Base-by-base conservation (phyloP, 2,113 vertebrate genomes). In the Myxocyprinus asiaticus region DNA sequence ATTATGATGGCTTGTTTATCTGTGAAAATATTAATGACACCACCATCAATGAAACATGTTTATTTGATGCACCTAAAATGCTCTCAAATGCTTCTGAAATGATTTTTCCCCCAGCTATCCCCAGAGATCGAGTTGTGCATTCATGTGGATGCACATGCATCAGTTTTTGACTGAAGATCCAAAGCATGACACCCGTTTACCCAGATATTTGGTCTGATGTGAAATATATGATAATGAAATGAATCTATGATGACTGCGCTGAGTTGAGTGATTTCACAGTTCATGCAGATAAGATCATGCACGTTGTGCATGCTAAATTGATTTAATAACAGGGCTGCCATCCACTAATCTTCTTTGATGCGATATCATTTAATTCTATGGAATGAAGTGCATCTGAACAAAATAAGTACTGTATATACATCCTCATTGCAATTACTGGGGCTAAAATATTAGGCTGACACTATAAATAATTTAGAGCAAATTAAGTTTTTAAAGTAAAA, bases 241-340 rank as follows among this genome's bases (percentile, higher is more conserved):
- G 43, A 56, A 71, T 73, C 56, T 47, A 55, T 10, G 15, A 48
- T 15, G 61, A 50, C 43, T 69, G 43, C 14, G 63, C 76, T 75
- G 70, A 72, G 64, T 74, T 74, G 53, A 67, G 71, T 9, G 58
- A 50, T 69, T 79, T 73, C 48, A 82, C 73, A 79, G 61, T 78
- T 75, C 64, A 48, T 1, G 22, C 22, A 33, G 22, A 33, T 33
- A 1, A 33, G 55, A 73, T 61, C 56, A 65, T 64, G 58, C 59
- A 10, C 7, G 0, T 4, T 14, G 43, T 64, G 48, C 70, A 78
- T 55, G 51, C 62, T 17, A 66, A 77, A 79, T 47, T 79, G 50
- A 73, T 66, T 56, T 55, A 22, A 22, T 58, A 58, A 66, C 7
- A 11, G 22, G 44, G 65, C 43, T 70, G 70, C 56, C 70, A 61